Conservation (phyloP, 2,797 vertebrate genomes). For the Megalops cyprinoides region DNA sequence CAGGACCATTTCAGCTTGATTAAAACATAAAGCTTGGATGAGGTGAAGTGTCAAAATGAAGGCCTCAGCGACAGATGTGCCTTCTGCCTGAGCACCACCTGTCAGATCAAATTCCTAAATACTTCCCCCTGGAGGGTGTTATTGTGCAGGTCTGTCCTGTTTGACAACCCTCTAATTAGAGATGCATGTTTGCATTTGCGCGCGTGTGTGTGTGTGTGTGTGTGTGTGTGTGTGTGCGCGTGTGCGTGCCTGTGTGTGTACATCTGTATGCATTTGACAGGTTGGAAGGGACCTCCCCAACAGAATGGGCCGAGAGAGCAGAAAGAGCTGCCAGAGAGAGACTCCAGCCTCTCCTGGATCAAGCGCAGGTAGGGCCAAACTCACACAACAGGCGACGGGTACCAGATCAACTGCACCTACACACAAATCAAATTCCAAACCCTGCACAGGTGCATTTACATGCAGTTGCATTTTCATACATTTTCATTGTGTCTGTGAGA, state of each 20-base stretch:
- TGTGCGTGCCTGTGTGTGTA: background rate
- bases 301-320: constrained; percentile 66
- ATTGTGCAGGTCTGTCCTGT: background rate
- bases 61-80: no score
- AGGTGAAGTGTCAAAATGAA: no score
- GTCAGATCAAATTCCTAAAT: background rate
- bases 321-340: constrained; percentile 65
- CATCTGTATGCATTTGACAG: constrained; percentile 53
- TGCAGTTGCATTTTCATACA: background rate
- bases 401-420: background rate
- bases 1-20: no score
- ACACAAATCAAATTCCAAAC: no score
- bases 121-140: background rate
- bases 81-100: background rate
- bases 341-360: constrained; percentile 69
- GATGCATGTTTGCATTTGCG: no score
- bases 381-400: background rate
- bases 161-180: background rate
- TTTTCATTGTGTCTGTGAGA: no score
- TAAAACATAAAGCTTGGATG: no score
- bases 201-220: no score
- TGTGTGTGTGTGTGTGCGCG: no score
- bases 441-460: background rate
- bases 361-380: constrained; percentile 72
- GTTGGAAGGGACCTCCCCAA: constrained; percentile 64